phyloP scores from a whole-genome alignment of 2,888 invertebrate genomes.

The Gortyna flavago region DNA sequence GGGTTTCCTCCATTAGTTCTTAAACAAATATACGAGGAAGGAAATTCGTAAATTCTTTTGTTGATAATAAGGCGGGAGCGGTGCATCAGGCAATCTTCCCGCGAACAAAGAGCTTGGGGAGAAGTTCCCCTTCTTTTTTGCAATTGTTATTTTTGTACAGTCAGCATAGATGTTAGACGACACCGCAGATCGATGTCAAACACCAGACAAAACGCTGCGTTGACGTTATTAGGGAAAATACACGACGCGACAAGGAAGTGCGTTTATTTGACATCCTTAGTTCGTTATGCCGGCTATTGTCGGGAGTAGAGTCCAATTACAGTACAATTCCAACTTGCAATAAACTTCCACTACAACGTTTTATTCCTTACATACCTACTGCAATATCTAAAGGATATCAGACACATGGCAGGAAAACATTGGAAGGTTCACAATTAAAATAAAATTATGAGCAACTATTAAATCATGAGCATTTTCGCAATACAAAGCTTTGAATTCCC shows the following conservation, averaged over 20 bases:
- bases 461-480: slow-evolving; percentile 29
- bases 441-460: slow-evolving; percentile 40
- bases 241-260: slow-evolving; percentile 40
- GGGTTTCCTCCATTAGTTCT: slow-evolving; percentile 73
- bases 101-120: slow-evolving; percentile 74
- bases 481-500: slow-evolving; percentile 40
- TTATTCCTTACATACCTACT: slow-evolving; percentile 8
- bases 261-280: slow-evolving; percentile 56
- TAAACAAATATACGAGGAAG: slow-evolving; percentile 74
- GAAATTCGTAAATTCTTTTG: slow-evolving; percentile 73
- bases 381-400: slow-evolving; percentile 22
- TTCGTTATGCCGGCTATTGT: slow-evolving; percentile 44
- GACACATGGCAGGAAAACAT: slow-evolving; percentile 33
- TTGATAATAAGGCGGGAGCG: slow-evolving; percentile 73
- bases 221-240: slow-evolving; percentile 48
- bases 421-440: slow-evolving; percentile 40
- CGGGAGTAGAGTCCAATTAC: slow-evolving; percentile 52
- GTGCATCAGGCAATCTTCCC: slow-evolving; percentile 79
- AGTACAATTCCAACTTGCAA: slow-evolving; percentile 33
- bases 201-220: slow-evolving; percentile 60
- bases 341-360: slow-evolving; percentile 11
- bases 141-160: slow-evolving; percentile 84
- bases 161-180: slow-evolving; percentile 72
- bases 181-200: slow-evolving; percentile 70
- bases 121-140: slow-evolving; percentile 79